Conservation (phyloP, 2,888 invertebrate genomes). For the Drosophila suboccidentalis region DNA sequence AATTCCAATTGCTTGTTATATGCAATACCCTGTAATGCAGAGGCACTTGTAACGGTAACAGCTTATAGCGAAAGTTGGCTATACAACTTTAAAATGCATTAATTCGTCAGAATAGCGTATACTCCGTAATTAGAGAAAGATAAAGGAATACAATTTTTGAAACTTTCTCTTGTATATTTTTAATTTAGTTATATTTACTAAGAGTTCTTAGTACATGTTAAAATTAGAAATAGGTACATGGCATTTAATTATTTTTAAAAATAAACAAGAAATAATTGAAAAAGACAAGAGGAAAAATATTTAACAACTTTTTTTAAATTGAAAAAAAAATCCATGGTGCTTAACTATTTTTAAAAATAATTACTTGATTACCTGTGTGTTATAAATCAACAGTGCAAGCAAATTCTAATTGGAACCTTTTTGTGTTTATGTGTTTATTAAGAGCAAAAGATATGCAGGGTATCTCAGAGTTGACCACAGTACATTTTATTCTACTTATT, state of each 20-base stretch:
- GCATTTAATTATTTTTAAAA: no score
- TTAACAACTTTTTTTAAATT: no score
- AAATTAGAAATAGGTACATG: no score
- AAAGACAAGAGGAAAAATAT: no score
- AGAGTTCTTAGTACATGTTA: no score
- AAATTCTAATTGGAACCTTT: no score
- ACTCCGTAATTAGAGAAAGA: background rate
- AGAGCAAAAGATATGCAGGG: background rate
- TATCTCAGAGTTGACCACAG: background rate
- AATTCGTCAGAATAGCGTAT: constrained; percentile 4
- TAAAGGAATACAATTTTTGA: background rate
- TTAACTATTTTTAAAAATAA: no score
- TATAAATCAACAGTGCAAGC: no score
- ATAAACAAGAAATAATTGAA: no score
- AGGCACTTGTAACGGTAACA: background rate
- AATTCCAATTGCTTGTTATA: constrained; percentile 35
- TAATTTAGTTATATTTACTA: no score
- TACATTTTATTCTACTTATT: background rate
- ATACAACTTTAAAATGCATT: background rate
- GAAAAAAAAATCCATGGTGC: no score
- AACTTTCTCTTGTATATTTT: background rate
- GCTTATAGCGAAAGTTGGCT: background rate
- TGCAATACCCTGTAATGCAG: background rate
- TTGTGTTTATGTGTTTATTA: background rate
- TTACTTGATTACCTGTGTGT: no score